phyloP scores from a whole-genome alignment of 2,113 vertebrate species.

The Ochotona curzoniae region DNA sequence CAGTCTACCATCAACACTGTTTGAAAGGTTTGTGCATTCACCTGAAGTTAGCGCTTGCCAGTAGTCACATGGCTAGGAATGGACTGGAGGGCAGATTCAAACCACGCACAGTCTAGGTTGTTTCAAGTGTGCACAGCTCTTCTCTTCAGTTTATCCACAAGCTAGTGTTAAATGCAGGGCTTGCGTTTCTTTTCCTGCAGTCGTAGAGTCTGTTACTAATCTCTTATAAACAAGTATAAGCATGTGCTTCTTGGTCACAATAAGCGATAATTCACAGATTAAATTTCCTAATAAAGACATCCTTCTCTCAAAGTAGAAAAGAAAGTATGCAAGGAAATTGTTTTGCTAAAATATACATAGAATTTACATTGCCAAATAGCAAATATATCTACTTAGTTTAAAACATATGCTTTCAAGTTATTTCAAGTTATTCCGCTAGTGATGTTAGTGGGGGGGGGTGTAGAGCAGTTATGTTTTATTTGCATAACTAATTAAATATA shows the following conservation, averaged over 20 bases:
- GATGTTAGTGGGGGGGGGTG: not conserved
- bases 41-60: not conserved
- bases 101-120: not conserved
- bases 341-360: slow-evolving; percentile 45
- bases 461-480: not conserved
- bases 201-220: slow-evolving; percentile 30
- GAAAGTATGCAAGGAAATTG: slow-evolving; percentile 46
- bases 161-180: not conserved
- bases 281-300: slow-evolving; percentile 66
- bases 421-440: slow-evolving; percentile 39
- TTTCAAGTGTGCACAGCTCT: not conserved
- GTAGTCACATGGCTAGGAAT: not conserved
- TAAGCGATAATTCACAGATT: slow-evolving; percentile 49
- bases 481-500: slow-evolving; percentile 23
- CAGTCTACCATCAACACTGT: not conserved
- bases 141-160: not conserved
- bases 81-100: not conserved
- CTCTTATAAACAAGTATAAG: slow-evolving; percentile 67
- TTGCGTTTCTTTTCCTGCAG: not conserved
- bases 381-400: slow-evolving; percentile 53
- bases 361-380: slow-evolving; percentile 59
- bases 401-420: slow-evolving; percentile 42
- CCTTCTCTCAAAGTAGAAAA: slow-evolving; percentile 33
- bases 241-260: slow-evolving; percentile 70
- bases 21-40: not conserved